Percentiles rank a stretch among this genome's conserved stretches.
phyloP scores from a whole-genome alignment of 2,888 invertebrate species.

The Scaeva pyrastri region DNA sequence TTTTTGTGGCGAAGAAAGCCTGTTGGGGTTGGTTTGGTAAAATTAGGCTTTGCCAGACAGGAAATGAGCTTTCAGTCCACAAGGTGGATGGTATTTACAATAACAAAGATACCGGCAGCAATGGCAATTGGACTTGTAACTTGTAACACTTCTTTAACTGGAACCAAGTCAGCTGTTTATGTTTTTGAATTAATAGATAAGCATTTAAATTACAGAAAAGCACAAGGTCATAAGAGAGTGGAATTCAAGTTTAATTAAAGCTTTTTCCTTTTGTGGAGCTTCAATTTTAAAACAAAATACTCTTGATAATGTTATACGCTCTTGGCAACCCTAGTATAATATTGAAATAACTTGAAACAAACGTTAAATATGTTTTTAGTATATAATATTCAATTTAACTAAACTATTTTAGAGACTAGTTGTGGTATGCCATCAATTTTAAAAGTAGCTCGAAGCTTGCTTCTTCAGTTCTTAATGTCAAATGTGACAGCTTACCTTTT shows the following conservation, averaged over 20 bases:
- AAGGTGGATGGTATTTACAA: constrained; percentile 16
- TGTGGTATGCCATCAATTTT: no score
- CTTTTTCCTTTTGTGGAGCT: background rate
- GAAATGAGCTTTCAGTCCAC: constrained; percentile 27
- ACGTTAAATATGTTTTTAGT: no score
- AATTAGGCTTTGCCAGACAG: constrained; percentile 10
- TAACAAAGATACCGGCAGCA: constrained; percentile 36
- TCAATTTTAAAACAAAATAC: no score
- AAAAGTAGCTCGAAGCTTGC: no score
- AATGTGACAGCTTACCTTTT: no score
- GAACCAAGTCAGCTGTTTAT: constrained; percentile 47
- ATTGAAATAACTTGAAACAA: no score
- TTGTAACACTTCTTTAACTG: constrained; percentile 14
- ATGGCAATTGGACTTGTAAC: constrained; percentile 8
- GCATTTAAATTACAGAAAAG: background rate
- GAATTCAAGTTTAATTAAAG: constrained; percentile 28
- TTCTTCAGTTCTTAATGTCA: no score
- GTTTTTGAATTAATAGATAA: background rate
- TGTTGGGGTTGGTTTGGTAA: constrained; percentile 32
- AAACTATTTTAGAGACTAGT: no score
- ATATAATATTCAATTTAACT: no score
- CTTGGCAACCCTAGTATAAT: no score
- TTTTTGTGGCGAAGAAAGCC: background rate
- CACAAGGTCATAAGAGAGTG: constrained; percentile 1
- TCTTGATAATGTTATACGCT: no score